Evolutionary conservation across 2,113 vertebrate genomes (phyloP).

Genomic region (Tychaedon coryphoeus): DNA sequence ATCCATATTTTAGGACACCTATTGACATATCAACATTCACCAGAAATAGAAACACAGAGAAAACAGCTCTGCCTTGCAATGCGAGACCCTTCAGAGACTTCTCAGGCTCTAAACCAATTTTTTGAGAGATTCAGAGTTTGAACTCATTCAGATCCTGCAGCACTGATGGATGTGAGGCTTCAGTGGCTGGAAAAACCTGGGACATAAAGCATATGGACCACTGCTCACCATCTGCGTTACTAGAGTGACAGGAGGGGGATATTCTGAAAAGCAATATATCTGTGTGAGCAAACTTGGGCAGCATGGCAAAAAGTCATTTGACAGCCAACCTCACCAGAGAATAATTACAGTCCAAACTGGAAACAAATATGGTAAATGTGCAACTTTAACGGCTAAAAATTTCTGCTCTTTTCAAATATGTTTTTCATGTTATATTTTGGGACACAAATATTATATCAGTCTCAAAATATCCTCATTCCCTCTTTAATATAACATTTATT

Average conservation of each 20-base stretch:
- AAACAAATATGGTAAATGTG: background rate
- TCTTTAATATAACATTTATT: constrained; percentile 50
- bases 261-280: background rate
- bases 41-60: background rate
- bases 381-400: background rate
- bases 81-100: background rate
- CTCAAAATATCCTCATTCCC: constrained; percentile 21
- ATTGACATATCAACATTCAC: background rate
- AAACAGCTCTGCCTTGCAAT: background rate
- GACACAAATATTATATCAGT: constrained; percentile 3
- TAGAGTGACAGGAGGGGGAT: background rate
- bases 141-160: background rate
- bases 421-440: background rate
- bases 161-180: background rate
- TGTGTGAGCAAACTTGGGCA: background rate
- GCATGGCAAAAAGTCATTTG: background rate
- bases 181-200: background rate
- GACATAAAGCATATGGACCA: background rate
- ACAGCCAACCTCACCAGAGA: background rate
- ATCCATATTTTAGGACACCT: background rate
- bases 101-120: background rate
- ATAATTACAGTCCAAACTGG: background rate
- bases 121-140: background rate
- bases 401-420: background rate
- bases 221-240: background rate